Conservation (phyloP, 2,888 invertebrate genomes). For the Oscheius sp. region DNA sequence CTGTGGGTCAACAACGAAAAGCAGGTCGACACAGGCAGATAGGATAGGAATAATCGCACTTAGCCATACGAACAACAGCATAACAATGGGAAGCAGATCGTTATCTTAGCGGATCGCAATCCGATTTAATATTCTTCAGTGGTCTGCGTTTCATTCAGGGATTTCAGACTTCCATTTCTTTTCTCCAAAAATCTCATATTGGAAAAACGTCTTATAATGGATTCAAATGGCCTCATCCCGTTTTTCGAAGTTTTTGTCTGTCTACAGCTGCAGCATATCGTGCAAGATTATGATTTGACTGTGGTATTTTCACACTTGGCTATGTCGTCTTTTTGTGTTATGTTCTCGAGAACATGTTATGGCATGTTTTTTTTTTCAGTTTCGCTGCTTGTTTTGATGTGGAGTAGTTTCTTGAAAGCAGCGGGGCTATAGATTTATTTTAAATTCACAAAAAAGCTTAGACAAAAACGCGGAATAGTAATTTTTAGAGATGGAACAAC, state of each 20-base stretch:
- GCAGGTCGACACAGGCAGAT: conserved; percentile 45
- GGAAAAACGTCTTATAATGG: neutral
- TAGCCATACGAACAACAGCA: conserved; percentile 36
- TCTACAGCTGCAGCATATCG: neutral
- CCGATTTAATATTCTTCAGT: neutral
- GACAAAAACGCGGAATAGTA: conserved; percentile 26
- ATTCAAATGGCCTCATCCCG: neutral
- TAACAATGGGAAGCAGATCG: conserved; percentile 25
- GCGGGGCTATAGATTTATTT: conserved; percentile 13
- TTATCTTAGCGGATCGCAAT: conserved; percentile 28
- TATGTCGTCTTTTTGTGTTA: too few relatives aligned
- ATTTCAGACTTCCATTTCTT: too few relatives aligned
- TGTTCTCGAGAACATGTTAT: too few relatives aligned
- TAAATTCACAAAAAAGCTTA: conserved; percentile 37
- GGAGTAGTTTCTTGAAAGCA: conserved; percentile 1
- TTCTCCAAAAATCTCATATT: too few relatives aligned
- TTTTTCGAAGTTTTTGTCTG: neutral
- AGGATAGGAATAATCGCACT: conserved; percentile 1
- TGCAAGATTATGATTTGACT: too few relatives aligned
- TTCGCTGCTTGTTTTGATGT: neutral
- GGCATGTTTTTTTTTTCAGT: neutral
- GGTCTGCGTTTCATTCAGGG: too few relatives aligned
- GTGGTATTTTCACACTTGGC: too few relatives aligned
- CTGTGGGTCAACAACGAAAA: conserved; percentile 46
- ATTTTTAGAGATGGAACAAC: conserved; percentile 19